phyloP scores from a whole-genome alignment of 92 coral and sea anemone genomes.

The Zoanthus sansibaricus region DNA sequence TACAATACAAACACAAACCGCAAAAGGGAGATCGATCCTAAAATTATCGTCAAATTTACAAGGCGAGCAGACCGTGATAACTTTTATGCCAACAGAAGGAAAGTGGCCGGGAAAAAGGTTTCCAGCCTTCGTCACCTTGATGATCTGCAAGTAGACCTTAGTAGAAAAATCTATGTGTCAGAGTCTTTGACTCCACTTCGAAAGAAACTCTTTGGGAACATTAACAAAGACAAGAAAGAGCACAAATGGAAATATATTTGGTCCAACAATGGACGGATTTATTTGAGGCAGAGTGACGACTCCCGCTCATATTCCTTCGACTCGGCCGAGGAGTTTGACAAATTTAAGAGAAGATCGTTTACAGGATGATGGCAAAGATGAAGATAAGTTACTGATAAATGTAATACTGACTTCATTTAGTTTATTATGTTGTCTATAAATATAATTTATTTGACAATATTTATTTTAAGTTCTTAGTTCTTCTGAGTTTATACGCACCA shows the following conservation, averaged over 20 bases:
- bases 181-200: conserved; percentile 2
- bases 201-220: background rate
- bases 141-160: background rate
- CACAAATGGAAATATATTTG: too few species aligned
- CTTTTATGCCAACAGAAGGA: conserved; percentile 30
- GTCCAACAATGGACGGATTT: too few species aligned
- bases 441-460: background rate
- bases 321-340: conserved; percentile 19
- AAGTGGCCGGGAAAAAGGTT: background rate
- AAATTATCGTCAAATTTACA: conserved; percentile 16
- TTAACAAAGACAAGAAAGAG: too few species aligned
- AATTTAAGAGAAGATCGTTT: conserved; percentile 4
- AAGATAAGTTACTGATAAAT: background rate
- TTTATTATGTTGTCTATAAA: background rate
- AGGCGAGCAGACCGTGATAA: conserved; percentile 23
- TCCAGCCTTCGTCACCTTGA: conserved; percentile 13
- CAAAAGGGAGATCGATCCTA: background rate
- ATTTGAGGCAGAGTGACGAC: too few species aligned
- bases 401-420: background rate
- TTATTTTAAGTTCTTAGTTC: background rate
- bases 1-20: background rate
- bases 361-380: background rate
- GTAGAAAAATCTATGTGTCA: conserved; percentile 2
- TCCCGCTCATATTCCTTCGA: conserved; percentile 1
- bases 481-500: conserved; percentile 4